Evolutionary conservation across 2,113 vertebrate genomes (phyloP).

Genomic region (Scortum barcoo): DNA sequence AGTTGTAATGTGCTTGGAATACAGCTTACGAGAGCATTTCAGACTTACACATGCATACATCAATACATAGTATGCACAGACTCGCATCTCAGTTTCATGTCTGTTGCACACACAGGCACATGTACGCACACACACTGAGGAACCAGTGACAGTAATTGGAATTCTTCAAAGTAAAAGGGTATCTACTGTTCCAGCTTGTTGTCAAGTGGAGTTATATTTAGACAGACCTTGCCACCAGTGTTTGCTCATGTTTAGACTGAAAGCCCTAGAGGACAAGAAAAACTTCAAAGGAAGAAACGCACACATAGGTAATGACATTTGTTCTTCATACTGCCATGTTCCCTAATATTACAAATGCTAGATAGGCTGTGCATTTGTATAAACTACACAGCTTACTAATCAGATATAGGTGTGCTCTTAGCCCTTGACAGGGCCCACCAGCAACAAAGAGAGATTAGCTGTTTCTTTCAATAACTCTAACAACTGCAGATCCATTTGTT

Average conservation of each 20-base stretch:
- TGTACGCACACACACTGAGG: conserved; percentile 37
- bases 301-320: conserved; percentile 73
- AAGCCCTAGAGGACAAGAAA: conserved; percentile 72
- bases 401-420: background rate
- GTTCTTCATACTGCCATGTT: conserved; percentile 57
- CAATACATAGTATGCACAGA: conserved; percentile 30
- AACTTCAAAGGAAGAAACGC: conserved; percentile 69
- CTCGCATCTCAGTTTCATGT: conserved; percentile 50
- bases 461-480: conserved; percentile 27
- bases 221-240: conserved; percentile 71
- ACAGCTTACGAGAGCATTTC: conserved; percentile 26
- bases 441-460: background rate
- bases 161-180: conserved; percentile 82
- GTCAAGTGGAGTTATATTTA: conserved; percentile 84
- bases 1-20: conserved; percentile 52
- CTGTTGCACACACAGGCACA: conserved; percentile 6
- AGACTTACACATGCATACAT: conserved; percentile 18
- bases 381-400: conserved; percentile 12
- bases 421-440: conserved; percentile 25
- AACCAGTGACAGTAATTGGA: conserved; percentile 82
- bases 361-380: conserved; percentile 34
- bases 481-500: conserved; percentile 12
- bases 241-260: conserved; percentile 75
- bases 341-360: conserved; percentile 43
- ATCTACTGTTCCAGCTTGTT: conserved; percentile 77